Percentiles rank a stretch among this genome's conserved stretches.
Conservation (phyloP, 2,797 vertebrate species). For the Sparus aurata region DNA sequence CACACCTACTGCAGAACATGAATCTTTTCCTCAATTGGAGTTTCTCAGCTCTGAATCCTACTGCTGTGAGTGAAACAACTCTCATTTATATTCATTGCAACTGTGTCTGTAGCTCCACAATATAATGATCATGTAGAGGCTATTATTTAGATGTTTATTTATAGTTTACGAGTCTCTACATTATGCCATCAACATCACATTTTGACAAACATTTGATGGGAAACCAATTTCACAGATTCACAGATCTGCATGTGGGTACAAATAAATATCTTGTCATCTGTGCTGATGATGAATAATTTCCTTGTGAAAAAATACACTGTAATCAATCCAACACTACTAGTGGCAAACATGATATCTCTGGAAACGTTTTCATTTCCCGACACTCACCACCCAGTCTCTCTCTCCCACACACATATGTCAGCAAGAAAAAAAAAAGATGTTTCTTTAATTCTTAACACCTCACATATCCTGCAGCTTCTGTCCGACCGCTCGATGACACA, state of each 20-base stretch:
- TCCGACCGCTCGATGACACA: slow-evolving; percentile 22
- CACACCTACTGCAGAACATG: too few relatives aligned
- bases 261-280: background rate
- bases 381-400: too few relatives aligned
- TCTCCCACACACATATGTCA: background rate
- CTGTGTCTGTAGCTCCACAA: background rate
- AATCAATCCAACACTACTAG: background rate
- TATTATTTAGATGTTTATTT: background rate
- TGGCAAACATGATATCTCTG: background rate
- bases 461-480: slow-evolving; percentile 29
- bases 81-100: background rate
- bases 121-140: background rate
- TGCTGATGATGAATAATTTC: background rate
- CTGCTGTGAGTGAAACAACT: too few relatives aligned
- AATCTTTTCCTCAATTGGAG: too few relatives aligned
- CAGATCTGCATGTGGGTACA: background rate
- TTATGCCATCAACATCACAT: background rate
- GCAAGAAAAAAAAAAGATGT: background rate
- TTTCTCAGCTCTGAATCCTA: too few relatives aligned
- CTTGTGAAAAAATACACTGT: background rate
- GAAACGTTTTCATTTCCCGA: slow-evolving; percentile 5
- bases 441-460: slow-evolving; percentile 37
- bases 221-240: background rate
- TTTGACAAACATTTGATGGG: background rate
- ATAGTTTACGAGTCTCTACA: too few relatives aligned